phyloP scores from a whole-genome alignment of 2,888 invertebrate species.

The Mongoloraphidia duomilia region DNA sequence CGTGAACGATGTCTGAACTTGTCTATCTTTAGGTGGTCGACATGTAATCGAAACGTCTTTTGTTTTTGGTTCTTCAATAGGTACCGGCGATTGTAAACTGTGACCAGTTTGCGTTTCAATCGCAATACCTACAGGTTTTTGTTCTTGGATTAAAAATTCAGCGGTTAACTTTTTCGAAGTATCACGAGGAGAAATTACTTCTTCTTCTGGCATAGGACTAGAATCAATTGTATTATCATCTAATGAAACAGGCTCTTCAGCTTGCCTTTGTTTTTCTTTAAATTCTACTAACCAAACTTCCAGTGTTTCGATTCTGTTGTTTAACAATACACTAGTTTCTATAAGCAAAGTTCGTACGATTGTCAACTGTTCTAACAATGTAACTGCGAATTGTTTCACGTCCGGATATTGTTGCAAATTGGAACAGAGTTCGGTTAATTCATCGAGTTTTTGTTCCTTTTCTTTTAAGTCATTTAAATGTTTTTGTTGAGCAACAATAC shows the following conservation, averaged over 20 bases:
- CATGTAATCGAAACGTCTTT: slow-evolving; percentile 39
- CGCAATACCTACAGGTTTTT: slow-evolving; percentile 21
- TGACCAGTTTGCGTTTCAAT: slow-evolving; percentile 56
- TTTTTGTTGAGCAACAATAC: slow-evolving; percentile 23
- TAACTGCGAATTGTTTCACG: slow-evolving; percentile 30
- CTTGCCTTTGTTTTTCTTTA: slow-evolving; percentile 22
- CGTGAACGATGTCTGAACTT: slow-evolving; percentile 39
- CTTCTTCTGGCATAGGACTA: slow-evolving; percentile 56
- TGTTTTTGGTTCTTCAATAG: slow-evolving; percentile 23
- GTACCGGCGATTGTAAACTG: slow-evolving; percentile 31
- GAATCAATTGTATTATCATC: slow-evolving; percentile 53
- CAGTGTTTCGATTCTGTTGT: slow-evolving; percentile 40
- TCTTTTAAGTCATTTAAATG: slow-evolving; percentile 28
- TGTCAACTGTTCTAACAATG: slow-evolving; percentile 39
- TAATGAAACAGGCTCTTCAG: slow-evolving; percentile 31
- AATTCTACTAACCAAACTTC: slow-evolving; percentile 32
- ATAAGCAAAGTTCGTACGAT: slow-evolving; percentile 40
- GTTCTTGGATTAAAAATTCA: slow-evolving; percentile 16
- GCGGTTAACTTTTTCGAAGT: slow-evolving; percentile 14
- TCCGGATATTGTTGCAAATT: slow-evolving; percentile 33
- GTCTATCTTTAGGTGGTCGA: slow-evolving; percentile 39
- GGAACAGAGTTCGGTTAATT: slow-evolving; percentile 33
- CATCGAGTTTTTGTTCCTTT: slow-evolving; percentile 33
- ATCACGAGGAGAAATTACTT: slow-evolving; percentile 23
- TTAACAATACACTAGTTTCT: slow-evolving; percentile 46